Base-by-base conservation (phyloP, 1,140 invertebrate genomes). In the Gonioctena quinquepunctata region DNA sequence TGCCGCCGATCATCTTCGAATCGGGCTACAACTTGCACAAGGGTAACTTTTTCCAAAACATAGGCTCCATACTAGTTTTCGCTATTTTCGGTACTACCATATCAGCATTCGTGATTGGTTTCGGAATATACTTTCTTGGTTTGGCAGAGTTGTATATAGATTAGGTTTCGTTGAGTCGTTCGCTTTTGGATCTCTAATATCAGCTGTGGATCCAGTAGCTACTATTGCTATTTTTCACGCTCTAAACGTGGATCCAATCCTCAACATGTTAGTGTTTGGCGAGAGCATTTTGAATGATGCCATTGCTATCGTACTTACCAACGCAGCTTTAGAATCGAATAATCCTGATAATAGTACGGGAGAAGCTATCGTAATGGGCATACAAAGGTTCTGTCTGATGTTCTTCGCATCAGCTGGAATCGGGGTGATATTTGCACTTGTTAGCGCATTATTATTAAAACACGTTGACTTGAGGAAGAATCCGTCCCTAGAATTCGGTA, bases 1-100 rank as follows among this genome's bases (percentile, higher is more conserved):
- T 99, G n/a, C 97, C 97, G 4, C 97, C 97, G 0, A 99, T 99
- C 52, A 99, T 99, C 75, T 99, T 99, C 88, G 97, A 99, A 85
- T 98, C 96, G 3, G 97, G 97, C 3, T 99, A 99, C 81, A 99
- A 99, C 89, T 88, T 99, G 56, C 97, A 99, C 79, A 99, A 99
- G 84, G 96, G 97, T 61, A 99, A 99, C 81, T 99, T 99, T 81
- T 99, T 99, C 83, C 96, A 98, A 86, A 99, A 98, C 81, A 97
- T 99, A 82, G 96, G 96, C 22, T 96, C 93, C 4, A 94, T 94
- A 73, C 82, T 99, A 70, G 91, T 99, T 0, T 99, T 99, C 90
- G 97, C 97, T 1, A 97, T 99, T 75, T 88, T 98, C 79, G 97
- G 97, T 0, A 99, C 97, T 18, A 90, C 94, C 0, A 97, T 99